These are phyloP conservation scores for Macrosoma leucophasiata DNA, from an alignment of 2,888 invertebrate species.

Conservation along the genomic window DNA sequence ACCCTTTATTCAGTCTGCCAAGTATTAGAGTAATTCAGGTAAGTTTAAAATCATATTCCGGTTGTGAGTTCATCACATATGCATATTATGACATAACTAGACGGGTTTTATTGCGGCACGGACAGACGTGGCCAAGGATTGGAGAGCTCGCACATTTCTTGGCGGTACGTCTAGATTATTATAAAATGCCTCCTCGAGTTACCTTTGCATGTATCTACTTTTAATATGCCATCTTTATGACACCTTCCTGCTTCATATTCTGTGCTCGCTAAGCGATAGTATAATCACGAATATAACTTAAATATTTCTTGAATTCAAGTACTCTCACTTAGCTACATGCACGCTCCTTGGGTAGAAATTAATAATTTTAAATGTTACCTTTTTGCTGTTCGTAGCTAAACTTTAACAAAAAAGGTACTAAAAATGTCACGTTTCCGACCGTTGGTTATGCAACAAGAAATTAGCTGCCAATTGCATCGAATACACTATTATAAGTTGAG, in stretches of 20 bases:
- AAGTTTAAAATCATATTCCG: constrained; percentile 49
- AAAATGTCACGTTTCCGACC: constrained; percentile 51
- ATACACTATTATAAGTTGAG: constrained; percentile 70
- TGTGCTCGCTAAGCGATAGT: too few relatives aligned
- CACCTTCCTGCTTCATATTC: too few relatives aligned
- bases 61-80: constrained; percentile 55
- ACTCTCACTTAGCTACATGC: too few relatives aligned
- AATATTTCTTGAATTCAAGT: too few relatives aligned
- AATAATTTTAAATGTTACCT: too few relatives aligned
- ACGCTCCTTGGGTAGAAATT: too few relatives aligned
- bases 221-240: constrained; percentile 47
- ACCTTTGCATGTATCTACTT: constrained; percentile 26
- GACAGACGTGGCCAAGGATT: constrained; percentile 61
- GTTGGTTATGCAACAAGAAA: constrained; percentile 56
- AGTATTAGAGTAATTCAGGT: constrained; percentile 40
- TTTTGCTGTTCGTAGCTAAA: constrained; percentile 31
- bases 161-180: constrained; percentile 39
- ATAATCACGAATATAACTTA: too few relatives aligned
- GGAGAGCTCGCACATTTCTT: constrained; percentile 35
- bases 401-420: constrained; percentile 53
- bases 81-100: constrained; percentile 64
- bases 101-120: constrained; percentile 60
- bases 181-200: constrained; percentile 48
- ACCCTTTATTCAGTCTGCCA: too few relatives aligned
- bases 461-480: constrained; percentile 72